Base-by-base conservation (phyloP, 2,888 invertebrate genomes). In the Temnothorax unifasciatus region DNA sequence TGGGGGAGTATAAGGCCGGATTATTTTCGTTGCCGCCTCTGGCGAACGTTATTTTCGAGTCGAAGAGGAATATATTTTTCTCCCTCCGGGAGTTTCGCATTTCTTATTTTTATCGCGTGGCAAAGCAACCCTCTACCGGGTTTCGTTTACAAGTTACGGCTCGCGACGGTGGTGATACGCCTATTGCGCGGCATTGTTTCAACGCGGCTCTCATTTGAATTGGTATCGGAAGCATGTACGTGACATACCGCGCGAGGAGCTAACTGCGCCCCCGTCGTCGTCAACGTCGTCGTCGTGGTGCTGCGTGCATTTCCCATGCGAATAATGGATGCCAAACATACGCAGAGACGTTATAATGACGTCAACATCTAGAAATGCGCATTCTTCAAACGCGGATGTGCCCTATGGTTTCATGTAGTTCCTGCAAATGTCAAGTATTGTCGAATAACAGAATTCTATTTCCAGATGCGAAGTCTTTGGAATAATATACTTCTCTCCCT, bases 181-280 rank as follows among this genome's bases (percentile, higher is more conserved):
- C 76, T n/a, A 29, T 66, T 63, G 73, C 83, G 86, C 86, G 86
- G 77, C 82, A 82, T 82, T 86, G 86, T 88, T 86, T 71, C 69
- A 75, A 82, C 84, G 61, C 61, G 77, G 59, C 71, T 57, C 73
- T 75, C 61, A 52, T 54, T 57, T 68, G 79, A 76, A 86, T 87
- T 82, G 84, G 84, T 86, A 87, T 87, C 77, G 77, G 52, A 77
- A 57, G 82, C 82, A 84, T 84, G 84, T 54, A 82, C 69, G 73
- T 61, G 59, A 85, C 47, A 61, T 50, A 64, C 73, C 41, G 54
- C 44, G 38, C 41, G 69, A 79, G 68, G 66, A 77, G 77, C n/a
- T 83, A 83, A 52, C 76, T 57, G 76, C 66, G n/a, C 6, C n/a
- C n/a, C 38, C 38, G 38, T 38, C 50, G 18, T 25, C 50, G n/a